A percentile compares a stretch with the other conserved stretches of the same genome.
Evolutionary conservation across 2,888 invertebrate species (phyloP).

Genomic region (Chrysolina haemoptera): DNA sequence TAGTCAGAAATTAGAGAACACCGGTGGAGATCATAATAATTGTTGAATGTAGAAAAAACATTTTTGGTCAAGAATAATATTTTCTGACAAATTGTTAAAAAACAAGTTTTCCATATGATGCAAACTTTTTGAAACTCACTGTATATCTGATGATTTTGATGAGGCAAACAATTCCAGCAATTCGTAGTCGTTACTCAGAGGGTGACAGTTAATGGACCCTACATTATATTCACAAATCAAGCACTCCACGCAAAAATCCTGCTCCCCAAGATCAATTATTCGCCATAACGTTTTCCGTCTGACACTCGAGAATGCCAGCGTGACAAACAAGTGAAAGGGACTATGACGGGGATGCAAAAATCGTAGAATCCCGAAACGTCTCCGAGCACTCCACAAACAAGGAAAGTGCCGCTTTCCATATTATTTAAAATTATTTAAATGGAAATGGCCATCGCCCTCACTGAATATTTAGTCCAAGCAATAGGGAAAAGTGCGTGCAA

Average conservation of each 20-base stretch:
- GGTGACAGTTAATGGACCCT: conserved; percentile 17
- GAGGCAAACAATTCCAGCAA: background rate
- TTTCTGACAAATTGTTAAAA: too few relatives aligned
- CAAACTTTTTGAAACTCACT: too few relatives aligned
- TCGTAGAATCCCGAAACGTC: conserved; percentile 29
- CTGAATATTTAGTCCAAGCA: too few relatives aligned
- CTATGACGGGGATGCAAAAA: conserved; percentile 22
- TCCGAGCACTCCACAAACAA: conserved; percentile 37
- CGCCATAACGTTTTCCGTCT: conserved; percentile 14
- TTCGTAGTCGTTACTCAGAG: conserved; percentile 1
- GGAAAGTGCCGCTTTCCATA: conserved; percentile 39
- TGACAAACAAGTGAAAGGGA: conserved; percentile 32
- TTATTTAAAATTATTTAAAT: conserved; percentile 43
- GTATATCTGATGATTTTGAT: conserved; percentile 1
- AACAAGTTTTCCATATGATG: too few relatives aligned
- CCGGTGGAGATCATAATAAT: too few relatives aligned
- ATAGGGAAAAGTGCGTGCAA: too few relatives aligned
- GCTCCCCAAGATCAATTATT: conserved; percentile 18
- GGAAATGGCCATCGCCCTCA: conserved; percentile 30
- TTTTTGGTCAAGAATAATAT: too few relatives aligned
- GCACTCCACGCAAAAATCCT: conserved; percentile 4
- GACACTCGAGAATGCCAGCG: conserved; percentile 32
- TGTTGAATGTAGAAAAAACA: too few relatives aligned
- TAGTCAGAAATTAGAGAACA: too few relatives aligned
- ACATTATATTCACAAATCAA: conserved; percentile 18